phyloP scores from a whole-genome alignment of 2,888 invertebrate genomes.

The Flexamia atlantica region DNA sequence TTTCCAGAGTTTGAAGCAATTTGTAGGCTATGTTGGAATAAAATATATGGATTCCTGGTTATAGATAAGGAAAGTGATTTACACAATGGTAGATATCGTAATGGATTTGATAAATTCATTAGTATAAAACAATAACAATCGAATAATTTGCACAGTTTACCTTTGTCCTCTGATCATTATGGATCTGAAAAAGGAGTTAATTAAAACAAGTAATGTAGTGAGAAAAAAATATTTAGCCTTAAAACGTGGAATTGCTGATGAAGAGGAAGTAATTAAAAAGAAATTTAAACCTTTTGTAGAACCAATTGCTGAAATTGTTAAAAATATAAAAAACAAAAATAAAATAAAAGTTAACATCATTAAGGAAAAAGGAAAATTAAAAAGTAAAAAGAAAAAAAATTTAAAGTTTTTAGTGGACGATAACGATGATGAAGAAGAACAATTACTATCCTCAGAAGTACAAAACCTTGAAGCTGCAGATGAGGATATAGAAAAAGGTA shows the following conservation, averaged over 20 bases:
- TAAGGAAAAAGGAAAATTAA: too few relatives aligned
- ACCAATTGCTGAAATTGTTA: not conserved
- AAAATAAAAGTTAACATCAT: not conserved
- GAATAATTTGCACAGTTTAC: not conserved
- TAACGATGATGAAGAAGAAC: not conserved
- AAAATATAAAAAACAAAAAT: not conserved
- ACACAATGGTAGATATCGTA: not conserved
- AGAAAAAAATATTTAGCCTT: not conserved
- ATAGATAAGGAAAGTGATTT: constrained; percentile 14
- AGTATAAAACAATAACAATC: not conserved
- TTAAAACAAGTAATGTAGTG: not conserved
- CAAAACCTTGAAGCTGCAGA: too few relatives aligned
- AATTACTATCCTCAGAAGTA: too few relatives aligned
- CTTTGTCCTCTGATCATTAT: not conserved
- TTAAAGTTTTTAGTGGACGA: not conserved
- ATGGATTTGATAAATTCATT: not conserved
- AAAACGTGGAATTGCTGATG: not conserved
- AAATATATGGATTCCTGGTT: not conserved
- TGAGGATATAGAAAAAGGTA: not conserved
- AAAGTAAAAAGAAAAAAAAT: not conserved
- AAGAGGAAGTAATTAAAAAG: not conserved
- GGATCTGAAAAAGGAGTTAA: not conserved
- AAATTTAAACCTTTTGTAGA: not conserved
- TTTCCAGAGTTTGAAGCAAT: not conserved
- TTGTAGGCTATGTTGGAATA: not conserved